Conservation (phyloP, 2,888 invertebrate species). For the Elegia similella region DNA sequence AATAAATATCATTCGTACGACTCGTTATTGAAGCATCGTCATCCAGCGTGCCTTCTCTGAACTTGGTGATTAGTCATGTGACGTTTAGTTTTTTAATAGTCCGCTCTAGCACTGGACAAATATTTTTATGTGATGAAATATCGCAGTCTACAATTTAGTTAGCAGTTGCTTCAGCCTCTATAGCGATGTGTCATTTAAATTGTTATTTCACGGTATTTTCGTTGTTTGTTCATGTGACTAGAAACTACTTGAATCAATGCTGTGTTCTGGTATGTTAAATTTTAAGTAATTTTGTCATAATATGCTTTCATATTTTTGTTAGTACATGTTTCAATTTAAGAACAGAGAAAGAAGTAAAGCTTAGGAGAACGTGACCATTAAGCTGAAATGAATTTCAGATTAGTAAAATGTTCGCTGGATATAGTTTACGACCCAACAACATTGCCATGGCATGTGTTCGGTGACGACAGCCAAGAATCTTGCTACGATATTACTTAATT, state of each 20-base stretch:
- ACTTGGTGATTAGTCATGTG: constrained; percentile 6
- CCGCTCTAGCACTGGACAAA: not conserved
- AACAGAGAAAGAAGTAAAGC: not conserved
- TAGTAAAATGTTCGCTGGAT: constrained; percentile 50
- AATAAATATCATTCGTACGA: constrained; percentile 8
- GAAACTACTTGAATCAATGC: not conserved
- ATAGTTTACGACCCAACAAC: constrained; percentile 41
- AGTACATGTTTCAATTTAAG: not conserved
- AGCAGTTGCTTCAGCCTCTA: not conserved
- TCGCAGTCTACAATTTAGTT: not conserved
- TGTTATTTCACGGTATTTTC: not conserved
- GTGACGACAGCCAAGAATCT: constrained; percentile 52
- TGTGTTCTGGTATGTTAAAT: not conserved
- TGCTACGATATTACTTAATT: constrained; percentile 59
- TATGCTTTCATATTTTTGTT: not conserved
- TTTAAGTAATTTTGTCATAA: not conserved
- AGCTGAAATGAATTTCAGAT: constrained; percentile 47
- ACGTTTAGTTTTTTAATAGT: constrained; percentile 7
- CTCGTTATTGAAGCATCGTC: constrained; percentile 6
- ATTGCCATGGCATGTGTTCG: constrained; percentile 50
- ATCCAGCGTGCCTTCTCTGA: not conserved
- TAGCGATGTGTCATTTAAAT: not conserved
- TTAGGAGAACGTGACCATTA: constrained; percentile 36
- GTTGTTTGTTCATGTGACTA: not conserved
- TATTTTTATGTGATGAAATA: not conserved